Conservation (phyloP, 2,888 invertebrate species). For the Torymus aiolomorphi region DNA sequence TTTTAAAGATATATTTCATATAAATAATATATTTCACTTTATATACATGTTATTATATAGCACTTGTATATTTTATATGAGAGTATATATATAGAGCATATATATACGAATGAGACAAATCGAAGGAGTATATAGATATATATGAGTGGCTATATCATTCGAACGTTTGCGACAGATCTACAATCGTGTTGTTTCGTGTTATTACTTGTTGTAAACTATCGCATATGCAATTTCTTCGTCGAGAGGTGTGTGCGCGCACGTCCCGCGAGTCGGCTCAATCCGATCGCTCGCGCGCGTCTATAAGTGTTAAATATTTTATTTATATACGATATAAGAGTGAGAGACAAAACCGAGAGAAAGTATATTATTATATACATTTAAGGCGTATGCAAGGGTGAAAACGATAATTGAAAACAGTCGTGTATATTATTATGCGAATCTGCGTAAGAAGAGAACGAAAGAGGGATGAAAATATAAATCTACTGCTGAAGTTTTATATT, state of each 20-base stretch:
- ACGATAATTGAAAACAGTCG: neutral
- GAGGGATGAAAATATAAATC: slow-evolving; percentile 37
- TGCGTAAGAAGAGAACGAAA: neutral
- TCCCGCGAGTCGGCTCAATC: neutral
- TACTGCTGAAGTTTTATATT: slow-evolving; percentile 46
- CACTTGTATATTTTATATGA: slow-evolving; percentile 57
- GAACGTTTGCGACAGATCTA: slow-evolving; percentile 46
- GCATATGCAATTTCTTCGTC: slow-evolving; percentile 38
- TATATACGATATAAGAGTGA: slow-evolving; percentile 50
- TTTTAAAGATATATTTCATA: slow-evolving; percentile 58
- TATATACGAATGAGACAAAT: neutral
- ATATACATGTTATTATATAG: slow-evolving; percentile 53
- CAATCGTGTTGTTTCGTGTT: slow-evolving; percentile 56
- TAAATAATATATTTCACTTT: slow-evolving; percentile 56
- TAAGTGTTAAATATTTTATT: slow-evolving; percentile 56
- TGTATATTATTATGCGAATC: neutral
- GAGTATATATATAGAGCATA: slow-evolving; percentile 39
- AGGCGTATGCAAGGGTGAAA: slow-evolving; percentile 44
- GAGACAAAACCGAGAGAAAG: slow-evolving; percentile 39
- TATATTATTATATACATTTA: slow-evolving; percentile 32
- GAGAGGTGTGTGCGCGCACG: slow-evolving; percentile 37
- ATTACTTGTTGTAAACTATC: slow-evolving; percentile 54
- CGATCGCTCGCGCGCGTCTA: slow-evolving; percentile 24
- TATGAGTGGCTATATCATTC: slow-evolving; percentile 50
- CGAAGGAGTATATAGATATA: slow-evolving; percentile 15